Conservation (phyloP, 2,113 vertebrate species). For the Chaetodon trifascialis region DNA sequence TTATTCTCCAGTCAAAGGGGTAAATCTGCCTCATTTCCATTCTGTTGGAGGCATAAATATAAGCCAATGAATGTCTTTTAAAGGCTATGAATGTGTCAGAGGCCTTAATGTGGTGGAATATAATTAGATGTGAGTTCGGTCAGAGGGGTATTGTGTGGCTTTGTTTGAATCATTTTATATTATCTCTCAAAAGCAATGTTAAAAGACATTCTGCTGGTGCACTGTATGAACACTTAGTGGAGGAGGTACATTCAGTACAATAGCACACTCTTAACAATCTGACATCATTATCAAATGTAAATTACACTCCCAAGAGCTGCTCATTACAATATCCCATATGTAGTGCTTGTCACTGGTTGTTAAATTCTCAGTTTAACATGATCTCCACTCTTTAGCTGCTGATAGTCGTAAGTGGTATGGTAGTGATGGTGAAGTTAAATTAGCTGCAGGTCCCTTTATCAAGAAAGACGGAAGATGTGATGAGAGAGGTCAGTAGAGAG, state of each 20-base stretch:
- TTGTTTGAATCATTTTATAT: constrained; percentile 52
- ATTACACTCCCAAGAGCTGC: constrained; percentile 60
- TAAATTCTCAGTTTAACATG: constrained; percentile 59
- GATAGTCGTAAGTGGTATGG: constrained; percentile 38
- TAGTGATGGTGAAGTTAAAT: constrained; percentile 51
- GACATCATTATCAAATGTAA: constrained; percentile 70
- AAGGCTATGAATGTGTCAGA: constrained; percentile 44
- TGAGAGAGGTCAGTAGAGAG: constrained; percentile 5
- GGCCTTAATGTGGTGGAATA: constrained; percentile 44
- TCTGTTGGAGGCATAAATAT: constrained; percentile 43
- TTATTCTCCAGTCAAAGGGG: constrained; percentile 57
- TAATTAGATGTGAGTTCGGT: constrained; percentile 60
- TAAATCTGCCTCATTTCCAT: constrained; percentile 62
- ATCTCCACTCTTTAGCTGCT: constrained; percentile 47
- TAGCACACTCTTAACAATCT: constrained; percentile 43
- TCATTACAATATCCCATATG: constrained; percentile 59
- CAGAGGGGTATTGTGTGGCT: constrained; percentile 32
- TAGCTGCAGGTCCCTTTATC: constrained; percentile 30
- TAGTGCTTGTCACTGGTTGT: constrained; percentile 48
- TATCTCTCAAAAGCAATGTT: constrained; percentile 43
- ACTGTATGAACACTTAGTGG: constrained; percentile 32
- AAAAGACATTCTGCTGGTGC: constrained; percentile 36
- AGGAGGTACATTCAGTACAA: constrained; percentile 44
- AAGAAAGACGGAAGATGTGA: constrained; percentile 16
- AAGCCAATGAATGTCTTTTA: constrained; percentile 47